These are phyloP conservation scores for Exocentrus adspersus DNA, from an alignment of 2,888 invertebrate species.

Conservation along the genomic window DNA sequence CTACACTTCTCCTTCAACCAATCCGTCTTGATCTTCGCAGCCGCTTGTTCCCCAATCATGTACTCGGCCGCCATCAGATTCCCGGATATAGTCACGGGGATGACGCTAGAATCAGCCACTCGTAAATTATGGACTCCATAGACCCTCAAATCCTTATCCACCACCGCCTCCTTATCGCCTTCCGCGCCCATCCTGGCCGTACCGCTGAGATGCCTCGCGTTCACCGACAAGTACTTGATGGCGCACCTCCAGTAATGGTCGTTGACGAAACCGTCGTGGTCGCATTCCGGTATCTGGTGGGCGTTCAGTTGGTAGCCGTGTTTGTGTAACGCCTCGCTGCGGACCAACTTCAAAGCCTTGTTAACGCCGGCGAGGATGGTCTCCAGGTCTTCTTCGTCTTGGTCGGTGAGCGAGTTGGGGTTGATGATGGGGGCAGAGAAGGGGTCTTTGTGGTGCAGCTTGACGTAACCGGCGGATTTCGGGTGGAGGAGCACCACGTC, in stretches of 20 bases:
- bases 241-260: conserved; percentile 79
- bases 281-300: conserved; percentile 65
- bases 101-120: conserved; percentile 76
- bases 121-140: conserved; percentile 70
- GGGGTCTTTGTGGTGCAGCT: conserved; percentile 77
- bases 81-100: conserved; percentile 72
- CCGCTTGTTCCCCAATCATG: conserved; percentile 78
- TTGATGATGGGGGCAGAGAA: conserved; percentile 80
- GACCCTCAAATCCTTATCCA: conserved; percentile 71
- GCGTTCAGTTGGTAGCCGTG: conserved; percentile 64
- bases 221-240: conserved; percentile 47
- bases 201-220: conserved; percentile 60
- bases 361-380: conserved; percentile 70
- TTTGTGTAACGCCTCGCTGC: conserved; percentile 70
- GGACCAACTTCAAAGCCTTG: conserved; percentile 67
- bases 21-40: conserved; percentile 71
- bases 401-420: conserved; percentile 80
- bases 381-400: conserved; percentile 68
- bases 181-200: conserved; percentile 79
- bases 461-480: conserved; percentile 75
- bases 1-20: conserved; percentile 50
- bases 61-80: conserved; percentile 76
- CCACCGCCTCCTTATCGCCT: conserved; percentile 71
- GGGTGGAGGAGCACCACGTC: conserved; percentile 78
- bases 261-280: conserved; percentile 44